Conservation (phyloP, 2,113 vertebrate species). For the Phasianus colchicus region DNA sequence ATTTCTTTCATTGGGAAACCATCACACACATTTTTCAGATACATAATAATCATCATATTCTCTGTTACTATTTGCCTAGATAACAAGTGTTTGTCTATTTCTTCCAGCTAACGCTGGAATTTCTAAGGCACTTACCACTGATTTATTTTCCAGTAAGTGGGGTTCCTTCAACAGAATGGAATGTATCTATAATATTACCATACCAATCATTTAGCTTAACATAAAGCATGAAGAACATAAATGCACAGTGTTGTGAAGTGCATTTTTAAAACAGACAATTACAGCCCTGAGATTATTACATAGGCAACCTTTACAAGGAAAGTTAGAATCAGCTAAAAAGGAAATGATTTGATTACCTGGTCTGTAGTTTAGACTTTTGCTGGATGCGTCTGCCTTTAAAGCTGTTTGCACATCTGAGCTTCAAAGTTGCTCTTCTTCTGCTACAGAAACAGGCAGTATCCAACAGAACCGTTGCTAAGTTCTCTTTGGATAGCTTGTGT, state of each 20-base stretch:
- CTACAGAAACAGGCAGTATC: neutral
- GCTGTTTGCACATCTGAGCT: constrained; percentile 39
- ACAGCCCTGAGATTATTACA: neutral
- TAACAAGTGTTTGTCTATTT: neutral
- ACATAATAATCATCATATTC: neutral
- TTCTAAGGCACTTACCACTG: neutral
- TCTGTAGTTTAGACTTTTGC: constrained; percentile 42
- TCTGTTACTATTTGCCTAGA: neutral
- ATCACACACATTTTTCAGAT: neutral
- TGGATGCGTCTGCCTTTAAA: constrained; percentile 42
- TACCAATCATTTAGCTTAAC: neutral
- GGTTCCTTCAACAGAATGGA: neutral
- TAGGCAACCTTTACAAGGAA: neutral
- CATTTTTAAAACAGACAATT: neutral
- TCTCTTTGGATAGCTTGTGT: constrained; percentile 6
- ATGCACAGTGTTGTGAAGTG: neutral
- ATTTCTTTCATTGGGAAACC: neutral
- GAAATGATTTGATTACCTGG: constrained; percentile 59
- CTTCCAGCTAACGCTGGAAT: neutral
- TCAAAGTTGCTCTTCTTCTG: constrained; percentile 14
- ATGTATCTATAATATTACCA: neutral
- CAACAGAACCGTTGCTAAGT: constrained; percentile 23
- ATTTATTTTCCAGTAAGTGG: constrained; percentile 5
- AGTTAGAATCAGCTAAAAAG: constrained; percentile 15
- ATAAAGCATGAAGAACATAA: neutral